A percentile compares a stretch with the other conserved stretches of the same genome.
Conservation (phyloP, 2,888 invertebrate genomes). For the Matsumyia berberina region DNA sequence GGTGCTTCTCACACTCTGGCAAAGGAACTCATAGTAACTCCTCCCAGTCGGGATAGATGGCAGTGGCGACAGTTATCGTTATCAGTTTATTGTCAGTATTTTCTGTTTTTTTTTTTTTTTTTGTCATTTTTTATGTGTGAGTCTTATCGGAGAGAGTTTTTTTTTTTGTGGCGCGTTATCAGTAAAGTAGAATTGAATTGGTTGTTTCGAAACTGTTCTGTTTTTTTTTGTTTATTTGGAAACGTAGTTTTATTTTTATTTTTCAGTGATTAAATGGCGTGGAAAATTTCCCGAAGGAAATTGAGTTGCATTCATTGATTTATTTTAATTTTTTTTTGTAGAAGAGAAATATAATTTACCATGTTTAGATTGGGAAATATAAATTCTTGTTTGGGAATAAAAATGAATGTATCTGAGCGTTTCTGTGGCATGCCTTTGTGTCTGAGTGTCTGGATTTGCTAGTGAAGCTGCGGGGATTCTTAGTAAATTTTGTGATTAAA, state of each 20-base stretch:
- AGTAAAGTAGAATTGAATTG: conserved; percentile 55
- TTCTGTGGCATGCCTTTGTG: no score
- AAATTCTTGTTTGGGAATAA: neutral
- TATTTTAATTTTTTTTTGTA: conserved; percentile 1
- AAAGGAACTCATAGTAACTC: conserved; percentile 56
- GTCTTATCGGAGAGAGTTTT: conserved; percentile 56
- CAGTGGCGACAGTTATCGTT: conserved; percentile 66
- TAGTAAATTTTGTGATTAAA: no score
- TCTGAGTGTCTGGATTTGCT: no score
- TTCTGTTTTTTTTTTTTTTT: conserved; percentile 64
- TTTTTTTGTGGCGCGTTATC: conserved; percentile 44
- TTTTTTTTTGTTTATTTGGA: conserved; percentile 30
- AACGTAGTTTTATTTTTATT: conserved; percentile 29
- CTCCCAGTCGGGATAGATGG: conserved; percentile 71
- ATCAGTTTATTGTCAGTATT: conserved; percentile 68
- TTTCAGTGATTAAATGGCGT: conserved; percentile 52
- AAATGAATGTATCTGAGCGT: no score
- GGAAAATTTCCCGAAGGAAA: conserved; percentile 65
- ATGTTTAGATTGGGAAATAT: conserved; percentile 2
- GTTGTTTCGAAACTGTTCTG: conserved; percentile 41
- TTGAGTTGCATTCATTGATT: conserved; percentile 40
- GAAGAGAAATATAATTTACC: neutral
- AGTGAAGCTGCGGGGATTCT: no score
- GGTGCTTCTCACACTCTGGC: conserved; percentile 31
- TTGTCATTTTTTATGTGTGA: conserved; percentile 31